Conservation (phyloP, 1,140 invertebrate species). For the Ptiloglossa arizonensis region DNA sequence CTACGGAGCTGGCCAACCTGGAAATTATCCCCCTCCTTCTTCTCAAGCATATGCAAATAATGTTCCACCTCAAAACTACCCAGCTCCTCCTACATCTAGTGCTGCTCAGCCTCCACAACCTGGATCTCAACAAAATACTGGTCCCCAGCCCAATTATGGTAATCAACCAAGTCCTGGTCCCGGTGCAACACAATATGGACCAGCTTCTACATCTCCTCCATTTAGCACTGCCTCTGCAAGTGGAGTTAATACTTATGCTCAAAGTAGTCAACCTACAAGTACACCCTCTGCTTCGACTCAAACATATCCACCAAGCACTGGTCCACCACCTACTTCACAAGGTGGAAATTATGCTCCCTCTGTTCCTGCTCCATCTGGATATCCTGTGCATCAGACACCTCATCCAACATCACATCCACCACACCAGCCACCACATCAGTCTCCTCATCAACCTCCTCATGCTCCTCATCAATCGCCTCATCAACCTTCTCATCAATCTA, state of each 20-base stretch:
- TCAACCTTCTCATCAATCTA: constrained; percentile 51
- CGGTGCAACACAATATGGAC: constrained; percentile 74
- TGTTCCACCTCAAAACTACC: constrained; percentile 78
- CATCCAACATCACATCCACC: constrained; percentile 66
- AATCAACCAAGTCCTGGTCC: constrained; percentile 79
- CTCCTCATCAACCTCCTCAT: constrained; percentile 66
- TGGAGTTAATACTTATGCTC: constrained; percentile 77
- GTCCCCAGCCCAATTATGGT: constrained; percentile 76
- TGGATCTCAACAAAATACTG: constrained; percentile 73
- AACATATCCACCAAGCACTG: constrained; percentile 77
- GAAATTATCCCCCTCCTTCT: constrained; percentile 78
- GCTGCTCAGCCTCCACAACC: constrained; percentile 73
- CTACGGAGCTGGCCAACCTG: constrained; percentile 75
- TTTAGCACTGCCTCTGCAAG: constrained; percentile 74
- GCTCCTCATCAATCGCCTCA: constrained; percentile 63
- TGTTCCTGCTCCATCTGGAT: constrained; percentile 74
- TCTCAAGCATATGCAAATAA: constrained; percentile 79
- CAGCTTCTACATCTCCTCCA: constrained; percentile 77
- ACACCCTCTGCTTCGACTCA: constrained; percentile 80
- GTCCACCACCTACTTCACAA: constrained; percentile 75
- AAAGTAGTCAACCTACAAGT: constrained; percentile 76
- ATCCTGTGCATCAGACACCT: constrained; percentile 72
- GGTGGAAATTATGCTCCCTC: constrained; percentile 72
- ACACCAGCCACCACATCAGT: constrained; percentile 68
- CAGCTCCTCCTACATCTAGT: constrained; percentile 75